Base-by-base conservation (phyloP, 2,797 vertebrate species). In the Varecia variegata region DNA sequence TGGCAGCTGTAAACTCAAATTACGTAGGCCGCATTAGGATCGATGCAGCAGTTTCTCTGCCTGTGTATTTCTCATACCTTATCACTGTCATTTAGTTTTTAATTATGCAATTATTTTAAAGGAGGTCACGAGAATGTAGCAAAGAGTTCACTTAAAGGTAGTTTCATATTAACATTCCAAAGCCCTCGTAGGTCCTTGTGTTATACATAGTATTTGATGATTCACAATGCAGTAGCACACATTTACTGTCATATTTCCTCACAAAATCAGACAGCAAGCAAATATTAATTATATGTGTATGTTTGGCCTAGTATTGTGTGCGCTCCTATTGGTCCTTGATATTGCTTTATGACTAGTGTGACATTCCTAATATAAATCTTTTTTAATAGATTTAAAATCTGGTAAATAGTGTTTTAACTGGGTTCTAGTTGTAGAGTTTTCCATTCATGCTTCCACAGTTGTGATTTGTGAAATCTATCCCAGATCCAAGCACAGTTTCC, bases 81-180 rank as follows among this genome's bases (percentile, higher is more conserved):
- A 85, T 88, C 35, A 85, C 47, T 92, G 52, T 86, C 35, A 68
- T 96, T 95, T 94, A 58, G 87, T 93, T 97, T 90, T 95, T 84
- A 95, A 90, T 90, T 92, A 74, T 70, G 74, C 54, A 96, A 76
- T 96, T 90, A 94, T 90, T 97, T 90, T 94, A 79, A 97, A 96
- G 86, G 84, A 88, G 79, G 94, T 88, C 73, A 86, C 60, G 43
- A 73, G 81, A 86, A 90, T 86, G 23, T 71, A 93, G 79, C 35
- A 47, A 74, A 79, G 90, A 96, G 87, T 97, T 97, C 84, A 85
- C 77, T 81, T 97, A 95, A 84, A 93, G 82, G 60, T 94, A 93
- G 50, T 97, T 96, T 97, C 77, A 88, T 86, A 60, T 87, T 89
- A 95, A 79, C 76, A 94, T 79, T 89, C 56, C 60, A 82, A 94